phyloP scores from a whole-genome alignment of 2,797 vertebrate genomes.

The Mergus octosetaceus region DNA sequence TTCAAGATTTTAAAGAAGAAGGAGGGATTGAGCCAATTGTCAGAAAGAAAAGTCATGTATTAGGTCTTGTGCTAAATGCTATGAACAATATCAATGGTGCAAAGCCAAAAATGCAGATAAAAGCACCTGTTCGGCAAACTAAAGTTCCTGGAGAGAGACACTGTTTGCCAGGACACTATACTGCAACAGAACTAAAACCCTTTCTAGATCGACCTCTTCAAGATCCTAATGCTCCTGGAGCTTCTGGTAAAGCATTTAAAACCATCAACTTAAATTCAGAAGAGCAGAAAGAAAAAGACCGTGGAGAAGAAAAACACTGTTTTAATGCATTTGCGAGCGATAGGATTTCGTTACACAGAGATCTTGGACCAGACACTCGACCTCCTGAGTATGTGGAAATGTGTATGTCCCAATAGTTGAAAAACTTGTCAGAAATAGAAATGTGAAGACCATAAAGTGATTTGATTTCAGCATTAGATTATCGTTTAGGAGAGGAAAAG shows the following conservation, averaged over 20 bases:
- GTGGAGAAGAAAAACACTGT: slow-evolving; percentile 94
- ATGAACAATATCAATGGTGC: slow-evolving; percentile 93
- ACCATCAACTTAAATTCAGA: slow-evolving; percentile 82
- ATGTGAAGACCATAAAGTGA: background rate
- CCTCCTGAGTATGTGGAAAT: slow-evolving; percentile 93
- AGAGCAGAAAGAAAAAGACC: slow-evolving; percentile 92
- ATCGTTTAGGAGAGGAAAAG: background rate
- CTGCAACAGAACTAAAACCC: slow-evolving; percentile 87
- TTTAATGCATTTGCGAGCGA: slow-evolving; percentile 98
- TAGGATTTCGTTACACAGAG: slow-evolving; percentile 94
- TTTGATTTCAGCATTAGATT: background rate
- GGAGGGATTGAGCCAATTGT: slow-evolving; percentile 84
- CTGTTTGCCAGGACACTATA: slow-evolving; percentile 91
- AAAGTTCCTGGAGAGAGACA: slow-evolving; percentile 70
- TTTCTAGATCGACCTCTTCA: slow-evolving; percentile 88
- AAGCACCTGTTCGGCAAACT: slow-evolving; percentile 87
- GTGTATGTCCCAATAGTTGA: background rate
- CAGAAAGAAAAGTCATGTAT: slow-evolving; percentile 87
- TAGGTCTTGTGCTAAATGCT: slow-evolving; percentile 92
- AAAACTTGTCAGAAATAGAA: slow-evolving; percentile 25
- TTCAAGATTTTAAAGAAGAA: slow-evolving; percentile 85
- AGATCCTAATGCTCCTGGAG: slow-evolving; percentile 89
- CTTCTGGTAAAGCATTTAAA: slow-evolving; percentile 90
- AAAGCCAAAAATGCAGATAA: slow-evolving; percentile 98
- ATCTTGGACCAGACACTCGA: slow-evolving; percentile 95